phyloP scores from a whole-genome alignment of 2,888 invertebrate genomes.

The Trissolcus japonicus region DNA sequence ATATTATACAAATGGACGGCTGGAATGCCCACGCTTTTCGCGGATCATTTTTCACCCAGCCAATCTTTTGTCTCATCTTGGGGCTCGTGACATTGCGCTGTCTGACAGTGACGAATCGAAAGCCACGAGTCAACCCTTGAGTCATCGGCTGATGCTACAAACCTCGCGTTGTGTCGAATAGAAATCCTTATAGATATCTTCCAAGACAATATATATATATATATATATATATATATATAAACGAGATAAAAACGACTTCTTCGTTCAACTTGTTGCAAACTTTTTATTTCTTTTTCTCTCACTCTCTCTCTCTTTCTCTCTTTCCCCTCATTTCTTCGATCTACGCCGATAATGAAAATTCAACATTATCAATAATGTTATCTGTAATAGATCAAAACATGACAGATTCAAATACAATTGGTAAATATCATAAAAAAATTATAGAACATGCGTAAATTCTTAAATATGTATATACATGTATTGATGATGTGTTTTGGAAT shows the following conservation, averaged over 20 bases:
- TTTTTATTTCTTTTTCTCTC: too few species aligned
- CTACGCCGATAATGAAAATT: slow-evolving; percentile 43
- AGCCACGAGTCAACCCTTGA: slow-evolving; percentile 73
- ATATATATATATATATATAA: too few species aligned
- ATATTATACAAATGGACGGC: slow-evolving; percentile 53
- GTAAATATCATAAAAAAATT: too few species aligned
- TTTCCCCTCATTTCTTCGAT: slow-evolving; percentile 43
- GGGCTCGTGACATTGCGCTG: slow-evolving; percentile 72
- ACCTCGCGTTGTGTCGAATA: slow-evolving; percentile 46
- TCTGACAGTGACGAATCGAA: slow-evolving; percentile 76
- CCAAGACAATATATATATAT: slow-evolving; percentile 56
- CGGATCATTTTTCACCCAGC: slow-evolving; percentile 75
- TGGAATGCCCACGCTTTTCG: slow-evolving; percentile 71
- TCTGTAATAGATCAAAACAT: too few species aligned
- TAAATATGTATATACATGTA: too few species aligned
- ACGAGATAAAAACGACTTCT: slow-evolving; percentile 48
- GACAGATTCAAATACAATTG: too few species aligned
- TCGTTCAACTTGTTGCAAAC: slow-evolving; percentile 24
- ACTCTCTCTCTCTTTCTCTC: background rate
- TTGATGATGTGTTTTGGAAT: too few species aligned
- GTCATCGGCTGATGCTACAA: slow-evolving; percentile 64
- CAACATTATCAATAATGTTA: slow-evolving; percentile 51
- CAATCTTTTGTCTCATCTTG: slow-evolving; percentile 75
- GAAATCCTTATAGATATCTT: slow-evolving; percentile 54
- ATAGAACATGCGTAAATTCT: too few species aligned